These are phyloP conservation scores for Popillia japonica DNA, from an alignment of 1,140 invertebrate genomes.

Conservation along the genomic window DNA sequence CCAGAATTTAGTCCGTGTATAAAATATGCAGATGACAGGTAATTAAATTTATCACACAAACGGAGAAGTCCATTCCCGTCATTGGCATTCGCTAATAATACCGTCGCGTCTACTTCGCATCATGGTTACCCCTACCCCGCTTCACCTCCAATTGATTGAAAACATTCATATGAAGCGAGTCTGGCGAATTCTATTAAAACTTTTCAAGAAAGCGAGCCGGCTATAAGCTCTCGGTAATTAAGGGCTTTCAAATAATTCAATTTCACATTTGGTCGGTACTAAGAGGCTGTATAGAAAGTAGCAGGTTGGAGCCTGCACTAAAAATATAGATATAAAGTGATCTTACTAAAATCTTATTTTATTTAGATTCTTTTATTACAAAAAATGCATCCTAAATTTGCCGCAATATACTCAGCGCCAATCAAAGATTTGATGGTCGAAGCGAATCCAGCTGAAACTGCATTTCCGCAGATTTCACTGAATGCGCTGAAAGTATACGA, in stretches of 20 bases:
- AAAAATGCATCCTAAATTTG: too few species aligned
- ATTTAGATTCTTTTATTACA: too few species aligned
- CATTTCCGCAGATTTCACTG: background rate
- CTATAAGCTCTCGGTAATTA: background rate
- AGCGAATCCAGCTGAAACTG: background rate
- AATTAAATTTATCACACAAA: slow-evolving; percentile 29
- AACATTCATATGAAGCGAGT: background rate
- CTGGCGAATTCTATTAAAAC: slow-evolving; percentile 15
- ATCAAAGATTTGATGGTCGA: slow-evolving; percentile 1
- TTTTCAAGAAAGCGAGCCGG: slow-evolving; percentile 1
- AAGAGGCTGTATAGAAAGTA: background rate
- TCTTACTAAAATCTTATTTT: too few species aligned
- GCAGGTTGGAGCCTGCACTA: background rate
- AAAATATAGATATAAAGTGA: too few species aligned
- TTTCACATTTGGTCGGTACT: background rate
- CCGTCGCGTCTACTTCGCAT: background rate
- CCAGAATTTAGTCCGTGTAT: background rate
- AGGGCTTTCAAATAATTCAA: background rate
- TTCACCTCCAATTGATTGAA: too few species aligned
- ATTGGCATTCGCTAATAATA: slow-evolving; percentile 23
- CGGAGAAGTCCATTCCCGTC: slow-evolving; percentile 25
- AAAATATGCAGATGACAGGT: slow-evolving; percentile 33
- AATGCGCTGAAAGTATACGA: background rate
- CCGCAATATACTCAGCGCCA: too few species aligned
- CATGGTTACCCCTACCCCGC: too few species aligned